These are phyloP conservation scores for Apamea epomidion DNA, from an alignment of 2,888 invertebrate genomes.

Conservation along the genomic window DNA sequence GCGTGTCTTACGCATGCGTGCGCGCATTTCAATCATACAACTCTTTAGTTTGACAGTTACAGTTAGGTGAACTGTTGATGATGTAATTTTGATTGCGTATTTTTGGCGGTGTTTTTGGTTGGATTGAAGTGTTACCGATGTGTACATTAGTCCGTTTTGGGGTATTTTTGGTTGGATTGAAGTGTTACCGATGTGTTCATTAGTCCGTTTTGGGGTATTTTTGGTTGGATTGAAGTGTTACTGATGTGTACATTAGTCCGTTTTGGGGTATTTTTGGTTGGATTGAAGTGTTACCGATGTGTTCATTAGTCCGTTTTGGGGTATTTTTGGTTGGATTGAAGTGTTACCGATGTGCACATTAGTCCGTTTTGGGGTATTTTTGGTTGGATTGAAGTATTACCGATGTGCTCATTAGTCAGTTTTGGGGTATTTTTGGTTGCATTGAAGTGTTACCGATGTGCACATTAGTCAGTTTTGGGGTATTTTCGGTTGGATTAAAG, in stretches of 20 bases:
- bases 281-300: not conserved
- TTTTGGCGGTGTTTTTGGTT: not conserved
- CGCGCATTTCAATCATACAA: constrained; percentile 34
- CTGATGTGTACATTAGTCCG: not conserved
- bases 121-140: not conserved
- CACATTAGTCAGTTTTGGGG: no score
- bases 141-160: not conserved
- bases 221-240: not conserved
- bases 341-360: not conserved
- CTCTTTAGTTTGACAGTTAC: constrained; percentile 24
- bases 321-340: not conserved
- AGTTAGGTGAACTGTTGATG: constrained; percentile 24
- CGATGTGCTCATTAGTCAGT: no score
- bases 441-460: no score
- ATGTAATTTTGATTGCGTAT: constrained; percentile 5
- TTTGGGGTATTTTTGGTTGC: not conserved
- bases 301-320: not conserved
- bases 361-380: not conserved
- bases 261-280: no score
- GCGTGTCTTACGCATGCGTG: constrained; percentile 40
- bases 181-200: not conserved
- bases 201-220: not conserved
- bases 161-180: not conserved
- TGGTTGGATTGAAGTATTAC: no score
- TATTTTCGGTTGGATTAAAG: not conserved